phyloP scores from a whole-genome alignment of 2,113 vertebrate species.

The Ceratotherium simum region DNA sequence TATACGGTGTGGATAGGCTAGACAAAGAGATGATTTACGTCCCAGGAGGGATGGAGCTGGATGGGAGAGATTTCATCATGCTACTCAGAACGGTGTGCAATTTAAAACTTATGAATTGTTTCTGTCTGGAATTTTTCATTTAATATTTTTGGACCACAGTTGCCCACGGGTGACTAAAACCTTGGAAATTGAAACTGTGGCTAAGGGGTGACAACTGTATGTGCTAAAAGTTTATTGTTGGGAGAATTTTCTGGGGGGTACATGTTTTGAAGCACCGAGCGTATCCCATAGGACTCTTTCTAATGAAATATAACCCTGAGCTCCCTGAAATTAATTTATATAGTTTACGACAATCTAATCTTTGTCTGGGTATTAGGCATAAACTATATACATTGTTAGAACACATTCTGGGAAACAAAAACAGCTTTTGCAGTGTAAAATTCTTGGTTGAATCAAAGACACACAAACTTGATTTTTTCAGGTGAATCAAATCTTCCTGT shows the following conservation, averaged over 20 bases:
- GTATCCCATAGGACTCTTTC: background rate
- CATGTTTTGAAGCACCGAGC: background rate
- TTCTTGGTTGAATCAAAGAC: conserved; percentile 18
- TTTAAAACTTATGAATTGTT: too few species aligned
- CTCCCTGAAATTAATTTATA: background rate
- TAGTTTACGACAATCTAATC: background rate
- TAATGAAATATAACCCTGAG: background rate
- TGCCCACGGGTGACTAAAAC: too few species aligned
- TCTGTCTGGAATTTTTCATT: too few species aligned
- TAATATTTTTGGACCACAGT: too few species aligned
- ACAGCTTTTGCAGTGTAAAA: conserved; percentile 35
- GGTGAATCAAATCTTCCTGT: conserved; percentile 26
- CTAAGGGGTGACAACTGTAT: too few species aligned
- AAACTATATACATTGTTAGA: background rate
- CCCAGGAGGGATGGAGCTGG: too few species aligned
- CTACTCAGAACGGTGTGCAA: too few species aligned
- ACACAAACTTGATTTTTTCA: conserved; percentile 16
- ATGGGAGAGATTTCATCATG: too few species aligned
- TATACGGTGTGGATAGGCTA: too few species aligned
- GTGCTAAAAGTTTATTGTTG: background rate
- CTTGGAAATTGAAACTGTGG: too few species aligned
- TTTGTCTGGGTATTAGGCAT: background rate
- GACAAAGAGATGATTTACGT: too few species aligned
- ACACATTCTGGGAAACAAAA: conserved; percentile 28
- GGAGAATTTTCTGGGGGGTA: background rate